Percentiles rank a stretch among this genome's conserved stretches.
Conservation (phyloP, 1,140 invertebrate species). For the Pseudomyrmex dendroicus region DNA sequence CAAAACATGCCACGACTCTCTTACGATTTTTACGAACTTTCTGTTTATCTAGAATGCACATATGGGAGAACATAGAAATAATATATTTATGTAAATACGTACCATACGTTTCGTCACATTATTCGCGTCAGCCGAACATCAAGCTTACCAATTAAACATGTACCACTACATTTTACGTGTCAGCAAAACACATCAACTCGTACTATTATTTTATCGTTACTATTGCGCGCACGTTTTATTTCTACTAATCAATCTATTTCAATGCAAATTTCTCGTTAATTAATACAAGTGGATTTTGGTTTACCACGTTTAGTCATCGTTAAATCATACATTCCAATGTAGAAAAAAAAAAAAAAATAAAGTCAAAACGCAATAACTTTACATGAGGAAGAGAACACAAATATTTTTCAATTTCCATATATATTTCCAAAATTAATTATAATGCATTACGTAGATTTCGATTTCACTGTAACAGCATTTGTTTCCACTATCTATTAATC, state of each 20-base stretch:
- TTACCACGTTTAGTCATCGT: not conserved
- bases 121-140: not conserved
- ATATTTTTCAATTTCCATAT: constrained; percentile 25
- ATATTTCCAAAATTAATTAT: constrained; percentile 43
- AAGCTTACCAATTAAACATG: constrained; percentile 14
- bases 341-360: constrained; percentile 16
- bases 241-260: constrained; percentile 15
- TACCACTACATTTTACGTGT: not conserved
- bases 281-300: constrained; percentile 3
- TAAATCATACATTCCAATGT: constrained; percentile 8
- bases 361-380: constrained; percentile 20
- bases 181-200: constrained; percentile 19
- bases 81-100: not conserved
- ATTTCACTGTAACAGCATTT: constrained; percentile 38
- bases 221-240: constrained; percentile 18
- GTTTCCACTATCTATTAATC: constrained; percentile 17
- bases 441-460: constrained; percentile 20
- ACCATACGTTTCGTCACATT: not conserved
- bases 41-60: not conserved
- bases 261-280: constrained; percentile 12
- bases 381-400: not conserved
- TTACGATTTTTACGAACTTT: constrained; percentile 40
- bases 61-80: constrained; percentile 12
- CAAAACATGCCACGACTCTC: constrained; percentile 25
- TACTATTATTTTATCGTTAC: constrained; percentile 5